Evolutionary conservation across 2,113 vertebrate species (phyloP), one percentile per base, ranked within the genome.

Genomic region (Conger conger): DNA sequence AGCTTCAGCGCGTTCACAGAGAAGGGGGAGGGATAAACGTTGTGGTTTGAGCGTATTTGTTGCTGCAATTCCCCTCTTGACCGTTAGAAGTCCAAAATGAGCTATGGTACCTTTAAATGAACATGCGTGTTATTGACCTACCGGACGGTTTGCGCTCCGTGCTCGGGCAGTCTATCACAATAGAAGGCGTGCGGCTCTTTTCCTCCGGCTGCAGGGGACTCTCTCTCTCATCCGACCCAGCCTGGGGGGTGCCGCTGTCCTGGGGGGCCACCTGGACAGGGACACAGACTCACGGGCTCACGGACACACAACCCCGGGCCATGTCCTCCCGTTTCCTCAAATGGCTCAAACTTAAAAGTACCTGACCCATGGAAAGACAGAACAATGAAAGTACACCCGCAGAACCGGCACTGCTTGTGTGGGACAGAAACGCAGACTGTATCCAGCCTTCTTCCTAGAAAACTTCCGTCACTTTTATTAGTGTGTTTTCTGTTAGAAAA

Each of bases 231-330:
- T 84, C 87, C 79, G 8, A 86, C 79, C 76, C 40, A 83, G 42
- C 82, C 38, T 84, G 87, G 40, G 87, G 82, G 84, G 82, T 87
- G 83, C 68, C 83, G 23, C 33, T 81, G 30, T 89, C 88, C 89
- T 91, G 82, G 81, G 37, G 81, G 15, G 35, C 13, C 83, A 37
- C 53, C 78, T 80, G 83, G 42, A 15, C 35, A 27, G 3, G 0
- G 36, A 84, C 20, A 30, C 3, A 84, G 76, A 80, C n/a, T 40
- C 45, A 35, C 23, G 79, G 18, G 27, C n/a, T 35, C 13, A 50
- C 45, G 45, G 45, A 50, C 45, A 50, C 40, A n/a, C 40, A 42
- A 9, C 40, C 4, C 40, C 9, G 40, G 9, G 9, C 40, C 40
- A 15, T 37, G 23, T 38, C 40, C 16, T 7, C 37, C 18, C 0